Evolutionary conservation across 1,140 invertebrate genomes (phyloP), one percentile per base, ranked within the genome.

Genomic region (Marisa cornuarietis): DNA sequence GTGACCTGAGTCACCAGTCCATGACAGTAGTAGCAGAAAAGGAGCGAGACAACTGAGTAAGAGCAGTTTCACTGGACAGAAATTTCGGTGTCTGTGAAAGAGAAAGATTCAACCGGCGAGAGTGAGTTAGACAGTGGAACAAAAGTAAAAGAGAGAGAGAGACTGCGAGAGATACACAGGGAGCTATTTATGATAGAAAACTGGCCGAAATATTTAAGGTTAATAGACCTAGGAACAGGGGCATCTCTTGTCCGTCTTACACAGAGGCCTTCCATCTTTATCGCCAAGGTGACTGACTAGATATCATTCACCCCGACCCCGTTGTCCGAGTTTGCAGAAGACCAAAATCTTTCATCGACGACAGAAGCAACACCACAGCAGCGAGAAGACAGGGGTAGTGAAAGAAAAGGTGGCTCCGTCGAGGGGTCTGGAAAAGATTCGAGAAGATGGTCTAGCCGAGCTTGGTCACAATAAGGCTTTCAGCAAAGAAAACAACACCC

Each of bases 361-460:
- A 76, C 18, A 62, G 74, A 63, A 61, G 26, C 18, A 76, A 52
- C 61, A 10, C 18, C 22, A 10, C 22, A 76, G 63, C 24, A 31
- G 63, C 54, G 63, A 63, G 54, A 61, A 54, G 71, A 54, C n/a
- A 16, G 49, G 3, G 16, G 49, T 31, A 51, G 13, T 7, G 51
- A 20, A 49, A 51, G 51, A 51, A 73, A 51, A 18, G 49, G 71
- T 7, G 71, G 54, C 18, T 51, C 18, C 18, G 51, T 31, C 13
- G 49, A n/a, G 54, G 71, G 54, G 71, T 51, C n/a, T 51, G 71
- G 54, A 3, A 73, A 51, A 73, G 71, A 73, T 31, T 51, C 16
- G 49, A 24, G 4, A 14, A 16, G n/a, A 54, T 18, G 54, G 22
- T n/a, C 31, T 31, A 5, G 18, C 31, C n/a, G 24, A 73, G 51